A percentile compares a stretch with the other conserved stretches of the same genome.
These are phyloP conservation scores for Pseudomyrmex flavicornis DNA, from an alignment of 1,140 invertebrate species.

Conservation along the genomic window DNA sequence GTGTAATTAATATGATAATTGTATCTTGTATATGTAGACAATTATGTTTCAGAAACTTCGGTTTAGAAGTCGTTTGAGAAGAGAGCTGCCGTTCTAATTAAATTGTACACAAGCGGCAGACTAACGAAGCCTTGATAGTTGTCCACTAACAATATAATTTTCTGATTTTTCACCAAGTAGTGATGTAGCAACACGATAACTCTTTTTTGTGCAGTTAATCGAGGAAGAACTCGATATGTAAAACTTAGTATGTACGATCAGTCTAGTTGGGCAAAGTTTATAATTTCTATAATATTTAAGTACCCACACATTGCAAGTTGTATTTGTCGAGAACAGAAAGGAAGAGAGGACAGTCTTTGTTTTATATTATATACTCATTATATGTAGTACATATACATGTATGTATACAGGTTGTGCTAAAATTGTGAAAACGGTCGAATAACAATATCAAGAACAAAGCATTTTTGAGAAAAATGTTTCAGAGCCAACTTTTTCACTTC, in stretches of 20 bases:
- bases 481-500: too few relatives aligned
- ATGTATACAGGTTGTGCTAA: too few relatives aligned
- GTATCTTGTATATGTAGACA: constrained; percentile 5
- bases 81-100: neutral
- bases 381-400: neutral
- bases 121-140: constrained; percentile 2
- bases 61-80: neutral
- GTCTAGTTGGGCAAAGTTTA: constrained; percentile 10
- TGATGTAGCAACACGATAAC: constrained; percentile 12
- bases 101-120: neutral
- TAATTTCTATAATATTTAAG: constrained; percentile 16
- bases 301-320: constrained; percentile 19
- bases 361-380: constrained; percentile 10
- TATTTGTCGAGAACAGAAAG: neutral
- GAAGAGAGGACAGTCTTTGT: neutral
- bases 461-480: too few relatives aligned
- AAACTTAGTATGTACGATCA: constrained; percentile 40
- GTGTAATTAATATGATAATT: neutral
- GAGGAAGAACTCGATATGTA: constrained; percentile 1
- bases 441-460: too few relatives aligned
- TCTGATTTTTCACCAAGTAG: constrained; percentile 46
- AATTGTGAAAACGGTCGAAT: too few relatives aligned
- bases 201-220: constrained; percentile 29
- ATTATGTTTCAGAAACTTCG: constrained; percentile 16
- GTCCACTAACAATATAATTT: neutral